A percentile compares a stretch with the other conserved stretches of the same genome.
Conservation (phyloP, 2,888 invertebrate genomes). For the Drosophila subsilvestris region DNA sequence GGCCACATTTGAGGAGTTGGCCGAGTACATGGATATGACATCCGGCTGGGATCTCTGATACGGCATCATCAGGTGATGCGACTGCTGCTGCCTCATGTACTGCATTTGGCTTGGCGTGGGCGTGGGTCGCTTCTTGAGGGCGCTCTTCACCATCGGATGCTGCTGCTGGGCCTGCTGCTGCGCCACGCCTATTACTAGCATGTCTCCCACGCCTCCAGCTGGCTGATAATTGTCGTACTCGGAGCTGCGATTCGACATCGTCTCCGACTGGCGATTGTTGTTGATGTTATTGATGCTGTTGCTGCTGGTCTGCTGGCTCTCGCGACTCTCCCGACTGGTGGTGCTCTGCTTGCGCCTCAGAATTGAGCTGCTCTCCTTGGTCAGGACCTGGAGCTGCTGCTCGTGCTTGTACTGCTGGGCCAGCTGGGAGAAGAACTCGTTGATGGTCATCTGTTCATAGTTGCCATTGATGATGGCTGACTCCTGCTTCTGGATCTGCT, state of each 20-base stretch:
- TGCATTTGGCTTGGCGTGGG: constrained; percentile 63
- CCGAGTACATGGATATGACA: constrained; percentile 77
- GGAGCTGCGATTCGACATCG: constrained; percentile 79
- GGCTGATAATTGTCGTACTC: constrained; percentile 81
- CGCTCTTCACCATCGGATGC: constrained; percentile 75
- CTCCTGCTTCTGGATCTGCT: constrained; percentile 83
- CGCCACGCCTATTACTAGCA: constrained; percentile 71
- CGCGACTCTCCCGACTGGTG: constrained; percentile 66
- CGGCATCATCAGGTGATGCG: constrained; percentile 56
- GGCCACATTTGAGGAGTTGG: constrained; percentile 81
- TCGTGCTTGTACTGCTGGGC: constrained; percentile 79
- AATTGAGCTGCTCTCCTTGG: constrained; percentile 63
- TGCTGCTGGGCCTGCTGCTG: constrained; percentile 70
- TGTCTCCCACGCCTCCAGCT: constrained; percentile 56
- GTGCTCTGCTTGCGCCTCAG: constrained; percentile 79
- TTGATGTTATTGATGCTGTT: constrained; percentile 32
- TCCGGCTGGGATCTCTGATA: constrained; percentile 53
- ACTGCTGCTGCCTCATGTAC: constrained; percentile 45
- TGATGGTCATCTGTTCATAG: constrained; percentile 79
- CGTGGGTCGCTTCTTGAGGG: constrained; percentile 77
- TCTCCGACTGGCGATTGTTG: constrained; percentile 77
- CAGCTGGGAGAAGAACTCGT: constrained; percentile 78
- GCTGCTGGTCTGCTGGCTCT: constrained; percentile 46
- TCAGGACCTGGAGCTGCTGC: constrained; percentile 55
- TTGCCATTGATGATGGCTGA: constrained; percentile 82